Evolutionary conservation across 1,140 invertebrate genomes (phyloP).

Genomic region (Periplaneta americana): DNA sequence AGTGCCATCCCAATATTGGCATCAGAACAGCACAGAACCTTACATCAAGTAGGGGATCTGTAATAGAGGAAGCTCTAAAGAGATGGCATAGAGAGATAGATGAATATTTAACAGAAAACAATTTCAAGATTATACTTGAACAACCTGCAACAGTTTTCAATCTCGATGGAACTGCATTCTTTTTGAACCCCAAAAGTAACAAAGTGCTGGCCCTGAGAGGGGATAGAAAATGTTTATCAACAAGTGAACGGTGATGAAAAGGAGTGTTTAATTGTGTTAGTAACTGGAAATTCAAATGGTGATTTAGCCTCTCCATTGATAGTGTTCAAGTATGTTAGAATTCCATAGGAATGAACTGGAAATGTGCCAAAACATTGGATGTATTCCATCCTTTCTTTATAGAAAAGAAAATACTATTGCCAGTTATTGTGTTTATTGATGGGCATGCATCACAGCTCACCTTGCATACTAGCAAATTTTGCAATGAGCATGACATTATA

Average conservation of each 20-base stretch:
- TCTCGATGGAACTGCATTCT: too few relatives aligned
- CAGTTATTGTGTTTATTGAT: slow-evolving; percentile 36
- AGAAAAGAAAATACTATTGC: slow-evolving; percentile 30
- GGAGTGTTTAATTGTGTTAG: slow-evolving; percentile 16
- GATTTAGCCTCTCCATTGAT: neutral
- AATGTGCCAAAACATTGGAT: slow-evolving; percentile 28
- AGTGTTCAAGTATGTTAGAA: neutral
- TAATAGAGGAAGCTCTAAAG: too few relatives aligned
- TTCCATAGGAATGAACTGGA: slow-evolving; percentile 19
- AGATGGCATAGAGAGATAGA: too few relatives aligned
- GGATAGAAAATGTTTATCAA: slow-evolving; percentile 27
- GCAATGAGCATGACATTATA: slow-evolving; percentile 33
- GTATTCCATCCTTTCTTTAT: slow-evolving; percentile 30
- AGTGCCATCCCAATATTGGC: neutral
- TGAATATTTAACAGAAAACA: too few relatives aligned
- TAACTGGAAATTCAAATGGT: slow-evolving; percentile 10
- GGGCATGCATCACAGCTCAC: slow-evolving; percentile 37
- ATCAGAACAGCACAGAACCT: slow-evolving; percentile 13
- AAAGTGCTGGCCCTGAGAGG: slow-evolving; percentile 29
- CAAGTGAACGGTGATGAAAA: slow-evolving; percentile 14
- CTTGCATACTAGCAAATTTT: slow-evolving; percentile 32
- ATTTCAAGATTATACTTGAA: too few relatives aligned
- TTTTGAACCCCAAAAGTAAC: slow-evolving; percentile 27
- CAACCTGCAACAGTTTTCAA: too few relatives aligned
- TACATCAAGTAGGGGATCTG: slow-evolving; percentile 33